Evolutionary conservation across 2,113 vertebrate species (phyloP).

Genomic region (Talpa occidentalis): DNA sequence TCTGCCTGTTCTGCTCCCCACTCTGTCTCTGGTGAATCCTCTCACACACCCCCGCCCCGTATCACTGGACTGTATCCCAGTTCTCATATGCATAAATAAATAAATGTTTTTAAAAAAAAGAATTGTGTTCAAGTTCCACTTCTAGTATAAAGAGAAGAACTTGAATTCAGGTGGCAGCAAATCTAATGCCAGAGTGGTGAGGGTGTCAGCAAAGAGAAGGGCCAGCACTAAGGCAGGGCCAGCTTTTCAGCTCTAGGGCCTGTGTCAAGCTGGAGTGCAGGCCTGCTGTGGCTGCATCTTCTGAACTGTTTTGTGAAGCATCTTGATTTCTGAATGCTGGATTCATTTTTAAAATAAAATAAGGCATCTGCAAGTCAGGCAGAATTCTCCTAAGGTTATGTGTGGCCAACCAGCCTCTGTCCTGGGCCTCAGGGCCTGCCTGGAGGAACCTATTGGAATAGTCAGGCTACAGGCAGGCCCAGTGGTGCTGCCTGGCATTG

Average conservation of each 20-base stretch:
- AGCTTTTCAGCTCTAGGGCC: background rate
- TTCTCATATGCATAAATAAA: too few species aligned
- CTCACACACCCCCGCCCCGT: too few species aligned
- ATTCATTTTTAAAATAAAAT: background rate
- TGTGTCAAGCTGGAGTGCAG: background rate
- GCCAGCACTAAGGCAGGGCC: too few species aligned
- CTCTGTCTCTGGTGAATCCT: too few species aligned
- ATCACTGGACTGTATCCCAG: too few species aligned
- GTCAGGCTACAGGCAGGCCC: too few species aligned
- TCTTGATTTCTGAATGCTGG: background rate
- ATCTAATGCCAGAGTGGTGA: background rate
- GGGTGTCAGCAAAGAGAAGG: accelerated
- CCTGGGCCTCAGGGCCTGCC: background rate
- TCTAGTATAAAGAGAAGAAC: background rate
- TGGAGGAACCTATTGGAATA: background rate
- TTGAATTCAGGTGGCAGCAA: too few species aligned
- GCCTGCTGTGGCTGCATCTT: background rate
- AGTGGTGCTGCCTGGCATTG: background rate
- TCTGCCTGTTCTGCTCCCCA: too few species aligned
- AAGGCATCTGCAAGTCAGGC: background rate
- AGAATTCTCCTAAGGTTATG: background rate
- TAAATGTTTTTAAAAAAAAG: background rate
- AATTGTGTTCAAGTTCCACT: background rate
- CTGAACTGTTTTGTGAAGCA: background rate
- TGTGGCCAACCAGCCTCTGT: background rate